These are phyloP conservation scores for Meganola albula DNA, from an alignment of 2,888 invertebrate species.

Conservation along the genomic window DNA sequence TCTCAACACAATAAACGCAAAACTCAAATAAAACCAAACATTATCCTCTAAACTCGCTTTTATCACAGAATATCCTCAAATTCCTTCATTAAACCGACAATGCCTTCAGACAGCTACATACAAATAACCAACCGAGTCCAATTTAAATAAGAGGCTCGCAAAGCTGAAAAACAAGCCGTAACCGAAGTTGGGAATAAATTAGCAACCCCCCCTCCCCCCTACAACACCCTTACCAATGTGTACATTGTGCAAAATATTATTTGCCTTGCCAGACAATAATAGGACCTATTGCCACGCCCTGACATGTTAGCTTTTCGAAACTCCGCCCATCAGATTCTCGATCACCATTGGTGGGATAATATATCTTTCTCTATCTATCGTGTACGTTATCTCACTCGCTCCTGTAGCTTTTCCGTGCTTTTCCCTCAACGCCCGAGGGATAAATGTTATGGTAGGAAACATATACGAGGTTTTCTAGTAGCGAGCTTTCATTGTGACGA, in stretches of 20 bases:
- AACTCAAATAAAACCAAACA: conserved; percentile 30
- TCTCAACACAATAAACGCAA: conserved; percentile 33
- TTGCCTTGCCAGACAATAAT: conserved; percentile 82
- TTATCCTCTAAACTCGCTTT: conserved; percentile 28
- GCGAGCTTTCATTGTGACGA: conserved; percentile 62
- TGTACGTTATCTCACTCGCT: conserved; percentile 35
- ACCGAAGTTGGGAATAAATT: conserved; percentile 78
- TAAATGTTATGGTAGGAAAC: conserved; percentile 78
- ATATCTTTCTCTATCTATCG: conserved; percentile 36
- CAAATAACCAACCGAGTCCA: conserved; percentile 72
- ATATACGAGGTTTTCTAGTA: conserved; percentile 74
- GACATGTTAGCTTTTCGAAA: conserved; percentile 74
- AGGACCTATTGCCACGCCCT: conserved; percentile 75
- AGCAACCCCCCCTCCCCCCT: conserved; percentile 60
- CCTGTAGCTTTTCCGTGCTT: conserved; percentile 72
- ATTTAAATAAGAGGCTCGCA: conserved; percentile 77
- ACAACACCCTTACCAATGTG: conserved; percentile 75
- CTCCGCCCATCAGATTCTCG: conserved; percentile 52
- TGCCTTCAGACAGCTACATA: conserved; percentile 60
- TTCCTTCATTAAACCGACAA: conserved; percentile 71
- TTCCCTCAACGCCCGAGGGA: conserved; percentile 74
- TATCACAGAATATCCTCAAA: conserved; percentile 39
- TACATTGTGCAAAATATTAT: conserved; percentile 86
- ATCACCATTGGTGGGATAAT: conserved; percentile 48
- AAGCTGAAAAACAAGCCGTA: conserved; percentile 78